Evolutionary conservation across 2,797 vertebrate species (phyloP).

Genomic region (Podargus strigoides): DNA sequence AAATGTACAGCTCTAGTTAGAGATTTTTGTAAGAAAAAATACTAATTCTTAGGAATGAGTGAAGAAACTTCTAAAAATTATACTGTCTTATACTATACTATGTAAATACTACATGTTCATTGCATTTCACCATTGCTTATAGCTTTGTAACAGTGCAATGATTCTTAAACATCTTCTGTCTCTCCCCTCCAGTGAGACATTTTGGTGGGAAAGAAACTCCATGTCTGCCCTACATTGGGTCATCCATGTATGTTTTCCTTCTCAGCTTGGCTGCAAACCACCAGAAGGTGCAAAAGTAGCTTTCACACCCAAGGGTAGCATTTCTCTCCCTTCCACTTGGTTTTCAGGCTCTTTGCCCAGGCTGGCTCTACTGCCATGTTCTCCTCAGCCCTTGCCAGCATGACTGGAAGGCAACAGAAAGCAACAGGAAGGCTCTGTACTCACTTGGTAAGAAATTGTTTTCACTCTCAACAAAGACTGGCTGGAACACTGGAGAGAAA

Average conservation of each 20-base stretch:
- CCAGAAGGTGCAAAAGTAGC: not conserved
- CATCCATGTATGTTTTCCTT: not conserved
- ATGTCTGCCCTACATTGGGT: not conserved
- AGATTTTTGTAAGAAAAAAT: not conserved
- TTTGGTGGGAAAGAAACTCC: not conserved
- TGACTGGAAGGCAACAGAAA: not conserved
- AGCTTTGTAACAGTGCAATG: not conserved
- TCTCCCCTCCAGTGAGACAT: not conserved
- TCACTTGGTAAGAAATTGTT: not conserved
- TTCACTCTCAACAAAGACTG: not conserved
- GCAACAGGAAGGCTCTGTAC: not conserved
- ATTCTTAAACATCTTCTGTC: not conserved
- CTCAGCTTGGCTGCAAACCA: constrained; percentile 20
- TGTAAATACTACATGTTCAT: not conserved
- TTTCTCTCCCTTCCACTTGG: not conserved
- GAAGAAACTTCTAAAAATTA: not conserved
- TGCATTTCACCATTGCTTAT: not conserved
- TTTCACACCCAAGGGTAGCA: not conserved
- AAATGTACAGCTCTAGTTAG: not conserved
- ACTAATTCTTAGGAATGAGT: not conserved
- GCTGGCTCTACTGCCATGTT: not conserved
- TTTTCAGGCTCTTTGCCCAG: constrained; percentile 13
- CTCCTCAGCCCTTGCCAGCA: not conserved
- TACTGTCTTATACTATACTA: rapidly evolving
- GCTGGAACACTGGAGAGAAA: not conserved